A percentile compares a stretch with the other conserved stretches of the same genome.
Evolutionary conservation across 2,113 vertebrate genomes (phyloP).

Genomic region (Myxocyprinus asiaticus): DNA sequence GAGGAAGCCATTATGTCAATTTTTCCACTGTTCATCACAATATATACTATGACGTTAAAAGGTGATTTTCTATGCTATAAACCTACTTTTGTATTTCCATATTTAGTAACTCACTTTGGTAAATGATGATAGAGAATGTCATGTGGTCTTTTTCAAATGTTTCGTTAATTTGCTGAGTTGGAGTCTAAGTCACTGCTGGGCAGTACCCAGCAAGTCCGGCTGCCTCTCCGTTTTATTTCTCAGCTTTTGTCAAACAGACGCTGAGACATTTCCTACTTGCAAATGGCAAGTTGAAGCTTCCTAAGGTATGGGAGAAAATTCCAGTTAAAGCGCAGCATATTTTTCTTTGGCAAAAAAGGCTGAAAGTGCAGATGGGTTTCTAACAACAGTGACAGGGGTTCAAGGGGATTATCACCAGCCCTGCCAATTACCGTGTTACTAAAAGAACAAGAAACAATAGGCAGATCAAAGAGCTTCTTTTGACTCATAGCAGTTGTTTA

Average conservation of each 20-base stretch:
- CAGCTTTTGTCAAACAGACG: background rate
- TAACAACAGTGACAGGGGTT: constrained; percentile 64
- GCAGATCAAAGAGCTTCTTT: constrained; percentile 60
- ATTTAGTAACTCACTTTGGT: too few species aligned
- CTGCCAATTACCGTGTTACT: constrained; percentile 69
- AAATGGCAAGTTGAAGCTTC: constrained; percentile 43
- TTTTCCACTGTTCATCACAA: too few species aligned
- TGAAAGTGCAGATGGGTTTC: constrained; percentile 58
- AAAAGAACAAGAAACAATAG: constrained; percentile 45
- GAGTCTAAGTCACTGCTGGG: background rate
- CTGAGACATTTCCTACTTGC: constrained; percentile 8
- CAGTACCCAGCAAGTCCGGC: background rate
- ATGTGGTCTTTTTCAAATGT: constrained; percentile 18
- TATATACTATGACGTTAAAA: too few species aligned
- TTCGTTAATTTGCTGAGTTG: constrained; percentile 52
- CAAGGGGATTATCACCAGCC: constrained; percentile 60
- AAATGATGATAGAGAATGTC: background rate
- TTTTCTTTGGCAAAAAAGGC: constrained; percentile 56
- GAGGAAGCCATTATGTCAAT: too few species aligned
- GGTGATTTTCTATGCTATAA: constrained; percentile 36
- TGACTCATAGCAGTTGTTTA: constrained; percentile 22
- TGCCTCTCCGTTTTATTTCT: constrained; percentile 11
- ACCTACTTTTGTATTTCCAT: too few species aligned
- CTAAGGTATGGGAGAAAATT: constrained; percentile 43
- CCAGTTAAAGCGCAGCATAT: constrained; percentile 61